These are phyloP conservation scores for Aleiodes testaceus DNA, from an alignment of 2,888 invertebrate genomes.

Conservation along the genomic window DNA sequence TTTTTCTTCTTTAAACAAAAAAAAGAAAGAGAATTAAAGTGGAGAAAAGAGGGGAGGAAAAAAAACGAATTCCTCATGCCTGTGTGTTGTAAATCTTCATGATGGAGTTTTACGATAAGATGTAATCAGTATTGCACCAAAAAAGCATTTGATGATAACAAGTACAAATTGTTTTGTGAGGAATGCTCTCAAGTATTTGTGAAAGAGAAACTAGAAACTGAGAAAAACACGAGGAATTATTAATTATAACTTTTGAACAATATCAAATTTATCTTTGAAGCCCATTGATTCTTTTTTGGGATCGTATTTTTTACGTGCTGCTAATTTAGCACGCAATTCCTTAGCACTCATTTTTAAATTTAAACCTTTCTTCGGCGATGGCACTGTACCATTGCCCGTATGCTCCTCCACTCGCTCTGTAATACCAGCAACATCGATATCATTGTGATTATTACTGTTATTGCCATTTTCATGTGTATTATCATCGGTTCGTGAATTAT, in stretches of 20 bases:
- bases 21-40: not conserved
- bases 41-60: too few species aligned
- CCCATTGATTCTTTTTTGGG: slow-evolving; percentile 93
- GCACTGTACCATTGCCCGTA: slow-evolving; percentile 58
- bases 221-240: not conserved
- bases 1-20: not conserved
- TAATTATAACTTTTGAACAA: slow-evolving; percentile 91
- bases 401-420: slow-evolving; percentile 51
- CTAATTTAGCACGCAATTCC: slow-evolving; percentile 89
- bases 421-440: slow-evolving; percentile 49
- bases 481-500: slow-evolving; percentile 50
- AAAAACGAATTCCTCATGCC: slow-evolving; percentile 7
- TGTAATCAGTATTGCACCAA: slow-evolving; percentile 28
- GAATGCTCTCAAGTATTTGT: slow-evolving; percentile 4
- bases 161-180: slow-evolving; percentile 16
- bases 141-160: slow-evolving; percentile 37
- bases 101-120: slow-evolving; percentile 38
- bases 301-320: slow-evolving; percentile 90
- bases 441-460: slow-evolving; percentile 42
- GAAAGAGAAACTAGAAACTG: slow-evolving; percentile 1
- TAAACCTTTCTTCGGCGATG: slow-evolving; percentile 73
- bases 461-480: slow-evolving; percentile 52
- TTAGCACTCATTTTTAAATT: slow-evolving; percentile 94
- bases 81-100: slow-evolving; percentile 35
- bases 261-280: slow-evolving; percentile 94